Base-by-base conservation (phyloP, 2,888 invertebrate genomes). In the Oscheius onirici region DNA sequence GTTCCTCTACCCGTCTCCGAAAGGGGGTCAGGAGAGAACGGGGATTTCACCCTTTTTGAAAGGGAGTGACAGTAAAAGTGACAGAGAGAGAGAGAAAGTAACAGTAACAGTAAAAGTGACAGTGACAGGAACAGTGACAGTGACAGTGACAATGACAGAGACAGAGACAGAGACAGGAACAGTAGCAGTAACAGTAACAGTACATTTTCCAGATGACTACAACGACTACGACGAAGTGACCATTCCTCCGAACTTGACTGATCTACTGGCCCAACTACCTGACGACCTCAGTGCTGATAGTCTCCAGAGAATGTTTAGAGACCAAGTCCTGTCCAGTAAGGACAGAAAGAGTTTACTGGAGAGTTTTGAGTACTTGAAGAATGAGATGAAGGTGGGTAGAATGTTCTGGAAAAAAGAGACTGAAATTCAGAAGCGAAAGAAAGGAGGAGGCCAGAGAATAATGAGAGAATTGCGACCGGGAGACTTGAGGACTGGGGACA, bases 191-290 rank as follows among this genome's bases (percentile, higher is more conserved):
- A 13, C 43, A 11, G 10, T 28, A 41, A 24, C 13, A 13, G 10
- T 11, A 5, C 34, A 40, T 46, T n/a, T 74, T 77, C n/a, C 75
- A 79, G 78, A 76, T 61, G 82, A 82, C 65, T 82, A 86, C 72
- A 83, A 84, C 52, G 85, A 86, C 71, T 85, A 86, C 73, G 83
- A 83, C 51, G 81, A 82, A 51, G 84, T 86, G 60, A 86, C 85
- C 15, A 84, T 86, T 65, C 86, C 86, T 28, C 85, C 86, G 26
- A 84, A 83, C 68, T 74, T 86, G 26, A 83, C 84, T 24, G 86
- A 86, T 71, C 72, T 86, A 28, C 76, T 86, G 52, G 83, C 85
- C 26, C 84, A 84, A 71, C 75, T 86, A 20, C 86, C 86, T 3
- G 83, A 84, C 60, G 85, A 86, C 55, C 72, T 86, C 43, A 78